A percentile compares a stretch with the other conserved stretches of the same genome.
phyloP scores from a whole-genome alignment of 2,113 vertebrate species.

The Numenius arquata region DNA sequence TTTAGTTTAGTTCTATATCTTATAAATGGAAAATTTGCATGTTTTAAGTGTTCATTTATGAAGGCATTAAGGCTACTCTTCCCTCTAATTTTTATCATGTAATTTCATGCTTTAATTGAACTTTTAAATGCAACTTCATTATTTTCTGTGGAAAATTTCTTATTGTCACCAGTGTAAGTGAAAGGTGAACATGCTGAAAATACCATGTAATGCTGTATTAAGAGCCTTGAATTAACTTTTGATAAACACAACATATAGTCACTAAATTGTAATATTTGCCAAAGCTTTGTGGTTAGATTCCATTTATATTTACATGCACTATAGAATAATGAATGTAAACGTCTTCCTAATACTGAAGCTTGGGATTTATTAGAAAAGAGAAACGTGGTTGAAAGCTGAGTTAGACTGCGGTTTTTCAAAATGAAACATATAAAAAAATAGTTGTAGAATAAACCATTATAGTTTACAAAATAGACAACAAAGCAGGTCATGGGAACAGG shows the following conservation, averaged over 20 bases:
- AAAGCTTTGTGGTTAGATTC: background rate
- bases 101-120: background rate
- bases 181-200: background rate
- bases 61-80: too few species aligned
- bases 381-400: background rate
- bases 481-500: background rate
- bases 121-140: background rate
- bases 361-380: background rate
- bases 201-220: background rate
- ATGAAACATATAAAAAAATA: background rate
- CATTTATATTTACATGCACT: background rate
- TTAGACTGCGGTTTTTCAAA: background rate
- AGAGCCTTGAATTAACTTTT: background rate
- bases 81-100: too few species aligned
- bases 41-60: too few species aligned
- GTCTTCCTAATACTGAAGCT: background rate
- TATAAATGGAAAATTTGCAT: too few species aligned
- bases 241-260: background rate
- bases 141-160: background rate
- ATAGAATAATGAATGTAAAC: background rate
- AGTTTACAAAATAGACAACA: background rate
- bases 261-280: background rate
- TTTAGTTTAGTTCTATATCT: too few species aligned
- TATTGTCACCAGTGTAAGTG: background rate
- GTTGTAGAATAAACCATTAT: background rate